These are phyloP conservation scores for Cactoblastis cactorum DNA, from an alignment of 2,888 invertebrate genomes.

Conservation along the genomic window DNA sequence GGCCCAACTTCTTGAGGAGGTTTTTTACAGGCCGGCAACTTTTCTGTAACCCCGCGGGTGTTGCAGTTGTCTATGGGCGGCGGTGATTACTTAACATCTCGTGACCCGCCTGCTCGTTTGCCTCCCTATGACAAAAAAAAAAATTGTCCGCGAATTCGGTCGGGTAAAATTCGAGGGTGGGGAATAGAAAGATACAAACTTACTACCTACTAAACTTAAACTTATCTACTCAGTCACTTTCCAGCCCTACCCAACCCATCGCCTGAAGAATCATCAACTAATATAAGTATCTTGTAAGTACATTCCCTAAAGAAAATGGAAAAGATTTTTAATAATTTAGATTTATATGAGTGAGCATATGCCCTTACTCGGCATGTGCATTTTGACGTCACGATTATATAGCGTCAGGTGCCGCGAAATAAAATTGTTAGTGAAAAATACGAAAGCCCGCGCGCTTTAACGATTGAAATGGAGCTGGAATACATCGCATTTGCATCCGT, in stretches of 20 bases:
- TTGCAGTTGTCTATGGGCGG: too few relatives aligned
- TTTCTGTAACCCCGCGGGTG: too few relatives aligned
- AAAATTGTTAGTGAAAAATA: conserved; percentile 33
- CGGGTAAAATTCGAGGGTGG: background rate
- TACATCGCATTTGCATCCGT: conserved; percentile 24
- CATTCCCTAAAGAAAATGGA: too few relatives aligned
- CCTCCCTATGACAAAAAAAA: too few relatives aligned
- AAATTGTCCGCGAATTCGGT: background rate
- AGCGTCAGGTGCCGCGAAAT: conserved; percentile 35
- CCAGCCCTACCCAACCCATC: too few relatives aligned
- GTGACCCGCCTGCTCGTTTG: too few relatives aligned
- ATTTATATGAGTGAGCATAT: background rate
- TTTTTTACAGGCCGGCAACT: too few relatives aligned
- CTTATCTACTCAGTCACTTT: too few relatives aligned
- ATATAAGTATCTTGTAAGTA: too few relatives aligned
- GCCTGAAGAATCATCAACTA: background rate
- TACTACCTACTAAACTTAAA: background rate
- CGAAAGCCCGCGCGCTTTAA: conserved; percentile 26
- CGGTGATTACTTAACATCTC: too few relatives aligned
- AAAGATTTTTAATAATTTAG: background rate
- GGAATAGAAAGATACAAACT: too few relatives aligned
- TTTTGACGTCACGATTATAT: conserved; percentile 48
- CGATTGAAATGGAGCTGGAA: conserved; percentile 24
- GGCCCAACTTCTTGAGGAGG: too few relatives aligned
- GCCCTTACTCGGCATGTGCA: conserved; percentile 35